These are phyloP conservation scores for human DNA, from an alignment of 2,113 vertebrate genomes.

Conservation along the genomic window GRCh38 chr20:58373501-58374000, in stretches of 20 bases:
- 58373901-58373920: rapidly evolving
- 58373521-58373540: too few species aligned
- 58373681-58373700: neutral
- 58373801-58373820: neutral
- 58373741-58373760: neutral
- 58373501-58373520: too few species aligned
- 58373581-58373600: too few species aligned
- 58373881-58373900: neutral
- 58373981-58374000: neutral
- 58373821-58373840: neutral
- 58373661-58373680: neutral
- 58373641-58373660: too few species aligned
- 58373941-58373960: too few species aligned
- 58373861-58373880: neutral
- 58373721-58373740: neutral
- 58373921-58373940: rapidly evolving
- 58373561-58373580: neutral
- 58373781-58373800: neutral
- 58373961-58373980: neutral
- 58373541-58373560: neutral
- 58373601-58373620: too few species aligned
- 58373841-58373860: too few species aligned
- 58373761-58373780: neutral
- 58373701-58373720: neutral
- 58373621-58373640: too few species aligned